Conservation (phyloP, 2,113 vertebrate species). For the Dascyllus trimaculatus region DNA sequence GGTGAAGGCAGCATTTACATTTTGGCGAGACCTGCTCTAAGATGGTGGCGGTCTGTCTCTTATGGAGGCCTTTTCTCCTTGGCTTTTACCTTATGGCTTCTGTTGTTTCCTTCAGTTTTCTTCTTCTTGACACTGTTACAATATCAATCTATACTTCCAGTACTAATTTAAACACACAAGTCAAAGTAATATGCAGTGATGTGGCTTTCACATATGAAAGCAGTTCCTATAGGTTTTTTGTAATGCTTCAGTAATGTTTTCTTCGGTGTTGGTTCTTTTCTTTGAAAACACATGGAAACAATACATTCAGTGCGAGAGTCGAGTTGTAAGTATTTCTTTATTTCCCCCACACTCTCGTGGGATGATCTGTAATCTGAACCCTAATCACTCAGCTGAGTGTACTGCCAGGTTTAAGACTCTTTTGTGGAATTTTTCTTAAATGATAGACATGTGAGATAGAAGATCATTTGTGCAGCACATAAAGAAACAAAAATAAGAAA, state of each 20-base stretch:
- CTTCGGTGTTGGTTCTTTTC: background rate
- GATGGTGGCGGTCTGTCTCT: background rate
- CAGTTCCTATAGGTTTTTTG: background rate
- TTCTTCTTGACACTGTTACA: slow-evolving; percentile 6
- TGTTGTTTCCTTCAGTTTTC: background rate
- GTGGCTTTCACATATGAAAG: background rate
- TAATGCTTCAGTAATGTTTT: background rate
- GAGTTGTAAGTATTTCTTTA: background rate
- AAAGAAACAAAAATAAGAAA: too few relatives aligned
- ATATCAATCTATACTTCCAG: slow-evolving; percentile 21
- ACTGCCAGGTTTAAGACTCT: too few relatives aligned
- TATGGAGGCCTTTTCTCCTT: background rate
- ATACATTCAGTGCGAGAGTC: background rate
- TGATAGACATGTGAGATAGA: too few relatives aligned
- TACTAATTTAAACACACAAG: slow-evolving; percentile 22
- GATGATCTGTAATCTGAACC: too few relatives aligned
- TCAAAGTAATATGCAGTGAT: slow-evolving; percentile 26
- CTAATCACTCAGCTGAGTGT: too few relatives aligned
- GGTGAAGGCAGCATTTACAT: background rate
- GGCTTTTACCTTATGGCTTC: background rate
- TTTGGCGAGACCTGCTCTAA: background rate
- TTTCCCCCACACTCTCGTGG: too few relatives aligned
- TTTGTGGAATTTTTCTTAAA: too few relatives aligned
- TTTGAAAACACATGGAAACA: background rate
- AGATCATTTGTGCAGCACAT: too few relatives aligned